A percentile compares a stretch with the other conserved stretches of the same genome.
Conservation (phyloP, 2,797 vertebrate genomes). For the Zalophus californianus region DNA sequence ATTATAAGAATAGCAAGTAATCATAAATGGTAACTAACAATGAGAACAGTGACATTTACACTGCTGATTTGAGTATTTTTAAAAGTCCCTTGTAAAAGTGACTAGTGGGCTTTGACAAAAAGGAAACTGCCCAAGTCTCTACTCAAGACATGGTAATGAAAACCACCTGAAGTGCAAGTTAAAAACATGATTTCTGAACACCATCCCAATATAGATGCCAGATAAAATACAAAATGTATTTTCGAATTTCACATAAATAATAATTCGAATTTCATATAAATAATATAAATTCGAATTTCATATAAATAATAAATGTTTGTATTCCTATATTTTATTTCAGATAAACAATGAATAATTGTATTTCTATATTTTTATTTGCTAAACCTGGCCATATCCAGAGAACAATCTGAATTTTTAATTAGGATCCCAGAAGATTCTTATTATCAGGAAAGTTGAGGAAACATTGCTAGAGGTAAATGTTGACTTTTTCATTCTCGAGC, state of each 20-base stretch:
- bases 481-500: not conserved
- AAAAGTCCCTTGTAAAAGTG: not conserved
- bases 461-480: not conserved
- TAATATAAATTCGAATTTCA: slow-evolving; percentile 25
- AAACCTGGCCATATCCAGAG: not conserved
- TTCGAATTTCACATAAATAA: slow-evolving; percentile 16
- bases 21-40: not conserved
- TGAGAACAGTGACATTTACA: not conserved
- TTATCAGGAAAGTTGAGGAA: not conserved
- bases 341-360: not conserved
- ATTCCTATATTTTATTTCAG: not conserved
- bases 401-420: not conserved
- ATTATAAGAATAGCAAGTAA: not conserved
- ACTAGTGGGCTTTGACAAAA: not conserved
- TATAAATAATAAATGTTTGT: not conserved
- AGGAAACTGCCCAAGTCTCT: not conserved
- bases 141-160: not conserved
- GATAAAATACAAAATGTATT: slow-evolving; percentile 4
- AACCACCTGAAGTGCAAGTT: not conserved
- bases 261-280: slow-evolving; percentile 6
- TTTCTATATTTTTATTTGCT: not conserved
- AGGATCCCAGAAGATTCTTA: not conserved
- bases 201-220: not conserved
- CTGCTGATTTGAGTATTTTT: not conserved
- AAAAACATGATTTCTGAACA: not conserved